These are phyloP conservation scores for Emydura subglobosa DNA, from an alignment of 2,113 vertebrate species.

Conservation along the genomic window DNA sequence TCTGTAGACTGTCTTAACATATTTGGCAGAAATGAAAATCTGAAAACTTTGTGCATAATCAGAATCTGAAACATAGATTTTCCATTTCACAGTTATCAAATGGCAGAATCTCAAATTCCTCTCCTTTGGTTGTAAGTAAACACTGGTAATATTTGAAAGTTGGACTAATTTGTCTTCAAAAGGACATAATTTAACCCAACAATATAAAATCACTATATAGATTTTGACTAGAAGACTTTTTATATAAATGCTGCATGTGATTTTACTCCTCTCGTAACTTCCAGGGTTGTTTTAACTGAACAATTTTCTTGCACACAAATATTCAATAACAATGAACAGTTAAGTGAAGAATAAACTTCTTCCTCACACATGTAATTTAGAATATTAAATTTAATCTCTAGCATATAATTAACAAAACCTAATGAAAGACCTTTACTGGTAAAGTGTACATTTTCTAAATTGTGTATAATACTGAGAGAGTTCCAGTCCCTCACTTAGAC, in stretches of 20 bases:
- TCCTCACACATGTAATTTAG: neutral
- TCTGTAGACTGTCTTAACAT: no score
- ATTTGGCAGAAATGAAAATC: neutral
- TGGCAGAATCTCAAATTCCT: neutral
- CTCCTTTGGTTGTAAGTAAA: neutral
- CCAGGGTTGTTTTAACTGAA: neutral
- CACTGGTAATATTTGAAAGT: neutral
- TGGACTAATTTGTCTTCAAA: neutral
- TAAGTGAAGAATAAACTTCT: neutral
- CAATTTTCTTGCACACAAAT: neutral
- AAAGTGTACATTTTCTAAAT: neutral
- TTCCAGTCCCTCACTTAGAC: neutral
- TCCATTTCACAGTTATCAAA: neutral
- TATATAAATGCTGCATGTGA: rapidly evolving
- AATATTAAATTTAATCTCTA: neutral
- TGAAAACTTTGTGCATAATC: neutral
- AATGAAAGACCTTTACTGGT: neutral
- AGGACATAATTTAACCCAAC: neutral
- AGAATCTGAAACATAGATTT: neutral
- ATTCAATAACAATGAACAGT: neutral
- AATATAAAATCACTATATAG: neutral
- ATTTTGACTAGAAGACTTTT: neutral
- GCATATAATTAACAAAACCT: neutral
- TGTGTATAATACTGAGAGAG: neutral
- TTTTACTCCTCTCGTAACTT: neutral